Evolutionary conservation across 2,888 invertebrate species (phyloP).

Genomic region (Molorchus minor): DNA sequence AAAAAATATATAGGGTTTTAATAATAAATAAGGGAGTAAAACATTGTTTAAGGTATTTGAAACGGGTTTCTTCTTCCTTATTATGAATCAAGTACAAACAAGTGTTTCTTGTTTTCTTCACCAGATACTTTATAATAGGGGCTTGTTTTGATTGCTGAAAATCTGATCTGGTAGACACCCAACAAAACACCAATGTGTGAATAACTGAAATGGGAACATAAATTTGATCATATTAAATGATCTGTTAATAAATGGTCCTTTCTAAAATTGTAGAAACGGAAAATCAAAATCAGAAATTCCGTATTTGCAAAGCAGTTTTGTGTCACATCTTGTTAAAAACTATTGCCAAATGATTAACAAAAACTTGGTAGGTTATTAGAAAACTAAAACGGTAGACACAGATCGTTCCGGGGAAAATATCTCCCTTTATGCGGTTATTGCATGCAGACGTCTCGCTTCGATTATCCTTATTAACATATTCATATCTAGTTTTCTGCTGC

Average conservation of each 20-base stretch:
- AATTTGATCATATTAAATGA: too few species aligned
- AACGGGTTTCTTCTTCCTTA: neutral
- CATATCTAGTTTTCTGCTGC: conserved; percentile 27
- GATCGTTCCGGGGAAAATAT: conserved; percentile 2
- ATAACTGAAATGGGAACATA: too few species aligned
- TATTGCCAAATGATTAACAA: neutral
- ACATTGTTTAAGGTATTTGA: neutral
- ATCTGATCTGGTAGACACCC: too few species aligned
- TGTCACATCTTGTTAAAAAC: neutral
- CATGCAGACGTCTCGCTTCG: conserved; percentile 25
- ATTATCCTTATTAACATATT: conserved; percentile 34
- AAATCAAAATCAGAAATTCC: neutral
- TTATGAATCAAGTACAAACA: neutral
- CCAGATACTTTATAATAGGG: too few species aligned
- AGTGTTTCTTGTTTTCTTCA: too few species aligned
- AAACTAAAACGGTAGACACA: neutral
- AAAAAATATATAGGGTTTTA: neutral
- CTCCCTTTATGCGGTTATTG: neutral
- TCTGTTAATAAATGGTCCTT: too few species aligned
- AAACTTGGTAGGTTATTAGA: neutral
- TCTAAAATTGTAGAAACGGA: neutral
- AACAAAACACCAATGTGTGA: too few species aligned
- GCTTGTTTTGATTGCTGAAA: too few species aligned
- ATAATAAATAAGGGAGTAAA: neutral
- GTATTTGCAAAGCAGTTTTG: neutral